A percentile compares a stretch with the other conserved stretches of the same genome.
Conservation (phyloP, 2,888 invertebrate species). For the Trichogramma evanescens region DNA sequence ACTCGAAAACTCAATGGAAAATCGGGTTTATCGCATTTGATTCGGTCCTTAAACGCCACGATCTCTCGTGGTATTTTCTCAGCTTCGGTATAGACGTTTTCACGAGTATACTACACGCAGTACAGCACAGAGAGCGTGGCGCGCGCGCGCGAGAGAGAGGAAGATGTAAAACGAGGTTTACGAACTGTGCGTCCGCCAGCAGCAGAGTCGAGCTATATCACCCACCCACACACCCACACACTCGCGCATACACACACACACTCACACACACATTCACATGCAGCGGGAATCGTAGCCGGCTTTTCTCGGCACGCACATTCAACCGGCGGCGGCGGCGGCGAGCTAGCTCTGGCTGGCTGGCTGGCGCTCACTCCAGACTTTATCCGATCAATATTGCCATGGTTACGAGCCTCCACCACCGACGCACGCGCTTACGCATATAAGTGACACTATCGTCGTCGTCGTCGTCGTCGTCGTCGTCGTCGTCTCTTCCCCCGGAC, state of each 20-base stretch:
- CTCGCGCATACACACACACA: neutral
- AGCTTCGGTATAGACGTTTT: too few species aligned
- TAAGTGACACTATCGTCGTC: neutral
- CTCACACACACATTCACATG: neutral
- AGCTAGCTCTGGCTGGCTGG: slow-evolving; percentile 9
- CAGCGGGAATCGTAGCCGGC: slow-evolving; percentile 15
- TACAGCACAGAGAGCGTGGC: neutral
- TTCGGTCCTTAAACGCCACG: too few species aligned
- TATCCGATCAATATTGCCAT: slow-evolving; percentile 43
- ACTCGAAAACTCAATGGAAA: too few species aligned
- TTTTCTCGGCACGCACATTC: slow-evolving; percentile 14
- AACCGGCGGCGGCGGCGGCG: slow-evolving; percentile 14
- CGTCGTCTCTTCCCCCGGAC: too few species aligned
- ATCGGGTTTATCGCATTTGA: too few species aligned
- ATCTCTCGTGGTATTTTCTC: too few species aligned
- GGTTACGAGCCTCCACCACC: slow-evolving; percentile 35
- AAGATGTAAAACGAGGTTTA: too few species aligned
- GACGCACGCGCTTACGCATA: slow-evolving; percentile 16
- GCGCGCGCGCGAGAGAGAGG: neutral
- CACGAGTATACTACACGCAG: too few species aligned
- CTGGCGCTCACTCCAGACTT: neutral
- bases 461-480: too few species aligned
- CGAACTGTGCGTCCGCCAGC: too few species aligned
- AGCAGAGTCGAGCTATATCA: neutral
- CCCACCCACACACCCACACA: neutral